phyloP scores from a whole-genome alignment of 2,113 vertebrate species.

The Haplotaxodon microlepis region DNA sequence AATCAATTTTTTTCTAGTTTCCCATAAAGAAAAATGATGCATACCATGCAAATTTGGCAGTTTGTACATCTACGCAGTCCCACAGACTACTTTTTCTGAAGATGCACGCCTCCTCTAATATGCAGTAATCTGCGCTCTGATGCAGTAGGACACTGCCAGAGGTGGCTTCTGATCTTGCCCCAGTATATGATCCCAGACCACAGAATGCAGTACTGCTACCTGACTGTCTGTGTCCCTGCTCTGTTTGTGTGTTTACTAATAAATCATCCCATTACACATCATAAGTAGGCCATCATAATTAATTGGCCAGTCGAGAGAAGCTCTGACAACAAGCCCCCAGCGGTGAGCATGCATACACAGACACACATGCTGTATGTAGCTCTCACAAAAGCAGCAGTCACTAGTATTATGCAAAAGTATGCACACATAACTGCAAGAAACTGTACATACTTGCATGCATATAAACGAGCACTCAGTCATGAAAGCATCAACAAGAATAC shows the following conservation, averaged over 20 bases:
- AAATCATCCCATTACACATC: slow-evolving; percentile 79
- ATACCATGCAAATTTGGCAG: neutral
- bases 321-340: slow-evolving; percentile 70
- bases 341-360: slow-evolving; percentile 25
- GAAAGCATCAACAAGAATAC: neutral
- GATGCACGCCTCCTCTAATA: neutral
- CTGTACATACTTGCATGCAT: neutral
- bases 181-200: slow-evolving; percentile 36
- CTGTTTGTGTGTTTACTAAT: slow-evolving; percentile 75
- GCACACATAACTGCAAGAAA: neutral
- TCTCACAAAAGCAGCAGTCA: neutral
- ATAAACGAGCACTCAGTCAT: neutral
- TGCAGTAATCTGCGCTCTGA: neutral
- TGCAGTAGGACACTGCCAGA: slow-evolving; percentile 54
- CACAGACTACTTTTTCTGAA: neutral
- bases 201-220: slow-evolving; percentile 28
- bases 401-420: neutral
- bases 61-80: neutral
- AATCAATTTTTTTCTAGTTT: neutral
- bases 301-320: slow-evolving; percentile 73
- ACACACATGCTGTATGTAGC: slow-evolving; percentile 2
- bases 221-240: slow-evolving; percentile 50
- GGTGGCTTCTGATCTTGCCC: slow-evolving; percentile 56
- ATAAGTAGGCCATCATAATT: slow-evolving; percentile 81
- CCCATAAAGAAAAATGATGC: neutral